Conservation (phyloP, 2,113 vertebrate species). For the Pedetes capensis region DNA sequence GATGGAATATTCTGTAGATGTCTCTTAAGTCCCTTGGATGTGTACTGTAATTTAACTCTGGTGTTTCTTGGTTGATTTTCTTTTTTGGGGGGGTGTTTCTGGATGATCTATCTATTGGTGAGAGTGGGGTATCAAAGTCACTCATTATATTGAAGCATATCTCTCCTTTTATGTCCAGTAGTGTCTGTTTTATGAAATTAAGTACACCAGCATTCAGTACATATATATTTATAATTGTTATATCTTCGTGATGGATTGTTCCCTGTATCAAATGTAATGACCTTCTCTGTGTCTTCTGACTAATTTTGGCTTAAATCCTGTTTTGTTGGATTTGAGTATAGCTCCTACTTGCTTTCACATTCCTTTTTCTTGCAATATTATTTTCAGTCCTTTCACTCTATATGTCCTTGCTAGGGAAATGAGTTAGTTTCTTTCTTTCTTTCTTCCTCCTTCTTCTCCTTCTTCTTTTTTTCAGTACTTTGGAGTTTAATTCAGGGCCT, state of each 20-base stretch:
- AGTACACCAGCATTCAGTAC: background rate
- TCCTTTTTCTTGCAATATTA: background rate
- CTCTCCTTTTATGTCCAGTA: background rate
- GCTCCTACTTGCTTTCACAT: background rate
- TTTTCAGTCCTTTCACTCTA: background rate
- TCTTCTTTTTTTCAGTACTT: too few relatives aligned
- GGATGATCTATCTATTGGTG: background rate
- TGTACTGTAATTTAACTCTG: background rate
- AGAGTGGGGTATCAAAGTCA: background rate
- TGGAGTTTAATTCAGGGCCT: too few relatives aligned
- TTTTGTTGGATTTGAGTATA: background rate
- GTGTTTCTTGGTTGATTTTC: background rate
- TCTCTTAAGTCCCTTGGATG: background rate
- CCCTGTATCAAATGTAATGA: background rate
- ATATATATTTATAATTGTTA: background rate
- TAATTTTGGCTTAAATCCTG: background rate
- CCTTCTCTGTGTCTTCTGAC: background rate
- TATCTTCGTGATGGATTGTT: background rate
- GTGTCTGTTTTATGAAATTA: background rate
- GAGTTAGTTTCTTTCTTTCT: too few relatives aligned
- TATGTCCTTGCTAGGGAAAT: too few relatives aligned
- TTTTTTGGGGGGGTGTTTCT: background rate
- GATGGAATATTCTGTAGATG: background rate
- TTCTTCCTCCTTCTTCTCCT: too few relatives aligned
- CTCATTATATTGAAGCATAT: background rate